Evolutionary conservation across 2,888 invertebrate genomes (phyloP), one percentile per base, ranked within the genome.

Genomic region (Tethea ocularis): DNA sequence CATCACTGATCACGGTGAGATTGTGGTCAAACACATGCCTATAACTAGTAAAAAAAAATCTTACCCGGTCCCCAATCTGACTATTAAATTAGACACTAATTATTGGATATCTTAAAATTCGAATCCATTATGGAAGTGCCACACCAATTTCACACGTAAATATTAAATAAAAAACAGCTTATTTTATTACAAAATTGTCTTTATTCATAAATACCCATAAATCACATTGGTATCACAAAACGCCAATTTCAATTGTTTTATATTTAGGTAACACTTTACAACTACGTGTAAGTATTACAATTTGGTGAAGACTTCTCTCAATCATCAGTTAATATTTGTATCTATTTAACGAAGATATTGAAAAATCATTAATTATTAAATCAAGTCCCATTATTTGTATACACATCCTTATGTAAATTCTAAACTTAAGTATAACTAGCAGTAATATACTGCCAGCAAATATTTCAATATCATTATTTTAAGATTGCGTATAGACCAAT

Each of bases 171-270:
- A 2, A 60, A 26, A 58, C 29, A 20, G 0, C 17, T 11, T 13
- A 36, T 56, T 57, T 67, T 62, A 57, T 61, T 68, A 63, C 69
- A 72, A n/a, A 74, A 69, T 74, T 72, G 74, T 46, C 20, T 82
- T 81, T 77, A 65, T 75, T 80, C 67, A 87, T 88, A 88, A 88
- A 88, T 88, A 88, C 87, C 83, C 84, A 72, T 70, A 85, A 82
- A 87, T 88, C 86, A 86, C 87, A 86, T 76, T 72, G 78, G 77
- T 83, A 86, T 86, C 85, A 87, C 85, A 75, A 78, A 69, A 80
- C 72, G 71, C 74, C 71, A 73, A 68, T 53, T 46, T 17, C 17
- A 4, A 20, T n/a, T 10, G 8, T n/a, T n/a, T 7, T 3, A 41
- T 41, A 17, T 41, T 41, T 41, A 17, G 41, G 41, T 41, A 15